Evolutionary conservation across 2,113 vertebrate species (phyloP).

Genomic region (Gnathonemus longibarbis): DNA sequence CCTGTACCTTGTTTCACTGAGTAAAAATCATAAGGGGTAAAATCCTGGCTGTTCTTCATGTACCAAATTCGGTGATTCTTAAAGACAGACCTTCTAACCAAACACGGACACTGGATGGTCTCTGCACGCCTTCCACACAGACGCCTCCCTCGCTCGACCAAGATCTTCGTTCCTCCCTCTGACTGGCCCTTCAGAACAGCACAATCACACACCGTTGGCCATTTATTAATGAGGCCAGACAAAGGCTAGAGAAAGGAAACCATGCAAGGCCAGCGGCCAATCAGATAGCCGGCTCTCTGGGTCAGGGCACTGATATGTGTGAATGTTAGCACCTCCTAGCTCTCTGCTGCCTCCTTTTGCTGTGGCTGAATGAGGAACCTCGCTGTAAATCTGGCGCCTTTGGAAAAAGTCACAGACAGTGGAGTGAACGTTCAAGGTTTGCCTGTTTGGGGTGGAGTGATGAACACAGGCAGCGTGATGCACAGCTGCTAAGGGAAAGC

Average conservation of each 20-base stretch:
- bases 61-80: neutral
- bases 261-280: neutral
- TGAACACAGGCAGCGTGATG: neutral
- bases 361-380: neutral
- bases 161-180: neutral
- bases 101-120: too few relatives aligned
- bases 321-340: neutral
- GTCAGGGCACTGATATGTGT: neutral
- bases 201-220: neutral
- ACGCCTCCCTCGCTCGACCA: neutral
- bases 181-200: neutral
- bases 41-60: neutral
- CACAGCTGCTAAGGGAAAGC: neutral
- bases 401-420: neutral
- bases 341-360: neutral
- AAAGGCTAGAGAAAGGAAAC: neutral
- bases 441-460: neutral
- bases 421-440: neutral
- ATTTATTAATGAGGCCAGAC: neutral
- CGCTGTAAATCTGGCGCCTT: neutral
- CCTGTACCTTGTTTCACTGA: neutral
- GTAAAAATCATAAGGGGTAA: neutral
- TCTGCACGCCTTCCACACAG: neutral
- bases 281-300: conserved; percentile 5
- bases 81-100: neutral